Base-by-base conservation (phyloP, 2,113 vertebrate species). In the Planiliza haematocheilus region DNA sequence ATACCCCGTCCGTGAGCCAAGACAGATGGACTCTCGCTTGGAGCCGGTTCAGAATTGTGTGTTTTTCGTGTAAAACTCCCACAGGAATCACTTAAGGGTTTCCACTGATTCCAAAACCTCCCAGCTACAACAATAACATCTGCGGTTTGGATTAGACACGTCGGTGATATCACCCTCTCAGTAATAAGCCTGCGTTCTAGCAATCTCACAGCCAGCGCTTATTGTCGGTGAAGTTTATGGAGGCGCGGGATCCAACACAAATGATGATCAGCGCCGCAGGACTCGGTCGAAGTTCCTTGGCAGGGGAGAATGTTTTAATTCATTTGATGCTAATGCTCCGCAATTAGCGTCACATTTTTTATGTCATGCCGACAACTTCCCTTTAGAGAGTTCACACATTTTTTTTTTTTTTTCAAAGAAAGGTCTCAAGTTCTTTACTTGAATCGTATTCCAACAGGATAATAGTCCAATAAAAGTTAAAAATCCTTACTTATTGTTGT, bases 101-200 rank as follows among this genome's bases (percentile, higher is more conserved):
- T 85, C 56, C 62, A 61, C 74, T 18, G 70, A 79, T 81, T 83
- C 77, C 85, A 88, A 49, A 88, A 52, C 59, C 78, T 84, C 71
- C 57, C 81, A 68, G 79, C 86, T 85, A 81, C 74, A 82, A 84
- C 83, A 82, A 81, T 78, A 87, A 77, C 74, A 90, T 89, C 79
- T 90, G 85, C 46, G 79, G 62, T 82, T 84, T 85, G 74, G 83
- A 85, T 88, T 63, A 73, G 61, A 81, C 68, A 42, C 8, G 30
- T 83, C 53, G 73, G 77, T 88, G 85, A 89, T 89, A 82, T 92
- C 89, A 84, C 78, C 45, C 61, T 37, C 75, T 83, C 24, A 86
- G 74, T 74, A 76, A 83, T 56, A 81, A 61, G 53, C 69, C 71
- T 60, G 74, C 72, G 74, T 84, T 82, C 59, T 76, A 67, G 82